phyloP scores from a whole-genome alignment of 2,113 vertebrate genomes.

The Herpetotheres cachinnans region DNA sequence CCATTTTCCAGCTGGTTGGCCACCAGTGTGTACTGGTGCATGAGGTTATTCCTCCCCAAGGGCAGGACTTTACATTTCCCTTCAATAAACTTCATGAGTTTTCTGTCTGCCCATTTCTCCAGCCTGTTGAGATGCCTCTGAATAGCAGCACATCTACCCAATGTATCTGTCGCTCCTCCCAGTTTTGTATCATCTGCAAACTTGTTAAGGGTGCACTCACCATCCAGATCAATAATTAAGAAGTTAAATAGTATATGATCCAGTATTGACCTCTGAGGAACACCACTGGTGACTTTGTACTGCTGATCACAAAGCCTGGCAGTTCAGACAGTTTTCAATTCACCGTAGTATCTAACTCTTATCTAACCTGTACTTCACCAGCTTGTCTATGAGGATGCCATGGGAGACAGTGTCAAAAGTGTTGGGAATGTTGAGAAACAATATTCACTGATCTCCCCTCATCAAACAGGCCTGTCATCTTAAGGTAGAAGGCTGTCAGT shows the following conservation, averaged over 20 bases:
- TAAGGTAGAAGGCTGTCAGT: neutral
- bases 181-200: neutral
- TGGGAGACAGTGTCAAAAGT: too few species aligned
- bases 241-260: neutral
- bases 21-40: neutral
- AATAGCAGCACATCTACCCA: too few species aligned
- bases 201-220: neutral
- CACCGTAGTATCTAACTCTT: neutral
- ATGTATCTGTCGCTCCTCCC: too few species aligned
- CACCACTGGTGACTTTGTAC: neutral
- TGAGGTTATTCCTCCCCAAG: neutral
- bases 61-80: too few species aligned
- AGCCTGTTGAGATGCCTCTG: neutral
- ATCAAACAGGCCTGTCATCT: neutral
- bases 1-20: neutral
- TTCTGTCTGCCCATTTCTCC: neutral
- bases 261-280: neutral
- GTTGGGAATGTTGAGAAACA: neutral
- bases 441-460: neutral
- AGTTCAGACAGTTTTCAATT: neutral
- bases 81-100: neutral
- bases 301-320: neutral
- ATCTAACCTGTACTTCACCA: too few species aligned
- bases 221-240: neutral
- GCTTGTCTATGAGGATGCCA: too few species aligned